Conservation (phyloP, 2,888 invertebrate species). For the Theretra japonica region DNA sequence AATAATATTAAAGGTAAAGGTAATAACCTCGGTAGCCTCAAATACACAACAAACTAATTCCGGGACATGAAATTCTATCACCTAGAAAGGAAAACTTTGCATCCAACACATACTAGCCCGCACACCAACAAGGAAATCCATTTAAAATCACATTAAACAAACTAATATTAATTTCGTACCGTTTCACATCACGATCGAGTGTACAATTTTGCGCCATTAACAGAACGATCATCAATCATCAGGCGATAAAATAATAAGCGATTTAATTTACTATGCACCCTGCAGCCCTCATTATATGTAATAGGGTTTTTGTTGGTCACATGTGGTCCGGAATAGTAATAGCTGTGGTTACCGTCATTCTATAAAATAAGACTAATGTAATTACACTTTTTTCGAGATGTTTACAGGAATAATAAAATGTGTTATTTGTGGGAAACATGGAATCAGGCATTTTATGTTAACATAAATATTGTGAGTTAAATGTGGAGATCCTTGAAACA, state of each 20-base stretch:
- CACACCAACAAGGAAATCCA: background rate
- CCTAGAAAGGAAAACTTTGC: background rate
- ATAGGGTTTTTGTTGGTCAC: slow-evolving; percentile 71
- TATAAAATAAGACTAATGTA: slow-evolving; percentile 33
- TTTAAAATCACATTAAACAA: slow-evolving; percentile 9
- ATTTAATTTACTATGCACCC: slow-evolving; percentile 78
- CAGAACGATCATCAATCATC: slow-evolving; percentile 69
- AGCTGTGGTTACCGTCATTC: slow-evolving; percentile 5
- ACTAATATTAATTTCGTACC: slow-evolving; percentile 25
- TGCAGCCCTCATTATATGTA: slow-evolving; percentile 62
- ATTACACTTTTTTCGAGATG: slow-evolving; percentile 31
- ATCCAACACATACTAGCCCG: background rate
- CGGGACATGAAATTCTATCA: too few relatives aligned
- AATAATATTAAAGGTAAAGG: too few relatives aligned
- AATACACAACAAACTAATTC: too few relatives aligned
- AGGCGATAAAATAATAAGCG: slow-evolving; percentile 73
- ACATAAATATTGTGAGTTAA: too few relatives aligned
- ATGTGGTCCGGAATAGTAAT: slow-evolving; percentile 53
- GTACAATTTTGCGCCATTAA: slow-evolving; percentile 59
- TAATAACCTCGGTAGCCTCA: too few relatives aligned
- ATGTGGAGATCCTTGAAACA: too few relatives aligned
- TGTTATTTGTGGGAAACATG: background rate
- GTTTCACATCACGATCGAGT: slow-evolving; percentile 45
- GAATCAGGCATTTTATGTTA: too few relatives aligned
- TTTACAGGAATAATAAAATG: background rate